Evolutionary conservation across 1,140 invertebrate genomes (phyloP).

Genomic region (Andrena cerasifolii): DNA sequence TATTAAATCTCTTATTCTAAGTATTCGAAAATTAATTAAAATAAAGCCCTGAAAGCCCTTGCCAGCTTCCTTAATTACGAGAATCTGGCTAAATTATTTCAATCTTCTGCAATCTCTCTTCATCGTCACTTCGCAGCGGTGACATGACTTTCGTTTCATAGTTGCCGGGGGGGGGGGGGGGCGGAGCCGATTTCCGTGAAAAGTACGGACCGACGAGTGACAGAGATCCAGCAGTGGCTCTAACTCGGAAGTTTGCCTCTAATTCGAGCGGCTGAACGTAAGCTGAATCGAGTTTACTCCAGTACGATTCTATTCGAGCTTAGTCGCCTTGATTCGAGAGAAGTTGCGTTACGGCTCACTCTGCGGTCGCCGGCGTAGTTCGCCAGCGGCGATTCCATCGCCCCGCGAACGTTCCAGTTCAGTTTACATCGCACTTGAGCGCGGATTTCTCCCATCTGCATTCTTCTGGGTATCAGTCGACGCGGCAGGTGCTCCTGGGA

Average conservation of each 20-base stretch:
- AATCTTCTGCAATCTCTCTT: background rate
- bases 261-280: background rate
- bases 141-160: background rate
- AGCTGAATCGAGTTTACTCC: slow-evolving; percentile 21
- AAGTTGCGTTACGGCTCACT: slow-evolving; percentile 16
- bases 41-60: too few relatives aligned
- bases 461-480: slow-evolving; percentile 29
- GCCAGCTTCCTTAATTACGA: too few relatives aligned
- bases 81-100: too few relatives aligned
- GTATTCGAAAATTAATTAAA: too few relatives aligned
- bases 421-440: slow-evolving; percentile 28
- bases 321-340: background rate
- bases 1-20: too few relatives aligned
- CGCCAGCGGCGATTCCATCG: slow-evolving; percentile 51
- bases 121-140: background rate
- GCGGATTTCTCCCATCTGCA: slow-evolving; percentile 3
- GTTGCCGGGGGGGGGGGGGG: background rate
- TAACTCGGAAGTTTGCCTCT: slow-evolving; percentile 1
- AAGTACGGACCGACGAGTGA: slow-evolving; percentile 7
- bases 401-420: slow-evolving; percentile 33
- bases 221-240: slow-evolving; percentile 1
- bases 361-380: slow-evolving; percentile 30
- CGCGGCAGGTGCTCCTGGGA: slow-evolving; percentile 30
- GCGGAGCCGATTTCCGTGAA: background rate
- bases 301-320: slow-evolving; percentile 5